Evolutionary conservation across 2,113 vertebrate genomes (phyloP), one percentile per base, ranked within the genome.

Genomic region (Nerophis lumbriciformis): DNA sequence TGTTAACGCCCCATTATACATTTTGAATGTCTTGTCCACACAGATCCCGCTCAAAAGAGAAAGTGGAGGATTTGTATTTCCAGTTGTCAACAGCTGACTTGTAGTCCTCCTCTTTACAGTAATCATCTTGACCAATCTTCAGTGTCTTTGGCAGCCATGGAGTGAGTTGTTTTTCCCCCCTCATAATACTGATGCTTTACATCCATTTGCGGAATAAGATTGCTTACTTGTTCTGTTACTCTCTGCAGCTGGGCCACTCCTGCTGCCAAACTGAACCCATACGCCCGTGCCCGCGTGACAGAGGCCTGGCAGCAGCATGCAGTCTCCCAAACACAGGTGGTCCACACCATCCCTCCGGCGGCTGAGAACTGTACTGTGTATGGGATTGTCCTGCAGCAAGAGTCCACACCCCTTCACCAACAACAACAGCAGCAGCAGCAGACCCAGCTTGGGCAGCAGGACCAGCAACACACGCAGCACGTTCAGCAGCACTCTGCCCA

Each of bases 321-420:
- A 5, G 93, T 92, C 13, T 77, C 92, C 54, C 88, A 93, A 0
- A 77, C 95, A 67, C 92, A 93, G 2, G 91, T 94, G 0, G 96
- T 98, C 55, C 96, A 97, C 84, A 85, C 94, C 48, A 89, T 99
- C 54, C 90, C 95, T 0, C 86, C 94, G 0, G 92, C 91, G 58
- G 79, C 91, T 0, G 96, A 98, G 85, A 96, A 89, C 59, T 98
- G 96, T 10, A 93, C 97, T 0, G 94, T 99, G 28, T 98, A 98
- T 0, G 96, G 95, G 66, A 98, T 98, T 19, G 93, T 98, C 12
- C 89, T 99, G 59, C 97, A 98, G 81, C 90, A 92, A 0, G 96
- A 99, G 39, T 82, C 93, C 0, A 75, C 87, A 6, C 72, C 92
- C 0, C 83, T 95, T 70, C 93, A 92, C 77, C 93, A 93, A 60